phyloP scores from a whole-genome alignment of 2,888 invertebrate genomes.

The Tipula lateralis region DNA sequence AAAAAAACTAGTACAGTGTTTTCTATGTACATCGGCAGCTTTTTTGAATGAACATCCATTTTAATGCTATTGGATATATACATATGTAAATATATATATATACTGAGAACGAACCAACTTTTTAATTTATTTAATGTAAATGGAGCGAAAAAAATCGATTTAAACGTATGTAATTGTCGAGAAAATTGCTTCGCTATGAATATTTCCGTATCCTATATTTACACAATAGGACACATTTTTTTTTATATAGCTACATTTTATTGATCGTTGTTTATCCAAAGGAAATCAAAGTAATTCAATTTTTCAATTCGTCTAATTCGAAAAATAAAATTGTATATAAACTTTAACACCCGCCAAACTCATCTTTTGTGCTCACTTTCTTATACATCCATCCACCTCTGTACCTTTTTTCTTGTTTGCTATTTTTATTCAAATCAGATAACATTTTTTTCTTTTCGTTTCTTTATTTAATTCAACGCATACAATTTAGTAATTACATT shows the following conservation, averaged over 20 bases:
- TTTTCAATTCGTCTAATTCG: neutral
- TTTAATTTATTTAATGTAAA: constrained; percentile 4
- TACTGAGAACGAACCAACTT: neutral
- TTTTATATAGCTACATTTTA: neutral
- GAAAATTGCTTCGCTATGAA: neutral
- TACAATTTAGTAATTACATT: neutral
- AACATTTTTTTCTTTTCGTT: neutral
- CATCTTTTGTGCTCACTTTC: neutral
- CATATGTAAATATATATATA: neutral
- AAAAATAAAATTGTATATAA: neutral
- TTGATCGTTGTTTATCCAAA: neutral
- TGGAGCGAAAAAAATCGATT: neutral
- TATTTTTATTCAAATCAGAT: neutral
- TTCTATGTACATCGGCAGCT: neutral
- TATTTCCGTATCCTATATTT: neutral
- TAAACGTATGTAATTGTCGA: neutral
- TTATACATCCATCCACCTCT: neutral
- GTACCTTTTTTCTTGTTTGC: neutral
- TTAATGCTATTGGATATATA: neutral
- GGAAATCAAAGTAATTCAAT: neutral
- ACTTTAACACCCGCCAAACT: neutral
- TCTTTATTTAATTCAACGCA: neutral
- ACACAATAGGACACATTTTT: neutral
- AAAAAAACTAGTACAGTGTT: neutral
- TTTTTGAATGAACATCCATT: neutral